Conservation (phyloP, 2,888 invertebrate genomes). For the Callyntrura guangdongensis region DNA sequence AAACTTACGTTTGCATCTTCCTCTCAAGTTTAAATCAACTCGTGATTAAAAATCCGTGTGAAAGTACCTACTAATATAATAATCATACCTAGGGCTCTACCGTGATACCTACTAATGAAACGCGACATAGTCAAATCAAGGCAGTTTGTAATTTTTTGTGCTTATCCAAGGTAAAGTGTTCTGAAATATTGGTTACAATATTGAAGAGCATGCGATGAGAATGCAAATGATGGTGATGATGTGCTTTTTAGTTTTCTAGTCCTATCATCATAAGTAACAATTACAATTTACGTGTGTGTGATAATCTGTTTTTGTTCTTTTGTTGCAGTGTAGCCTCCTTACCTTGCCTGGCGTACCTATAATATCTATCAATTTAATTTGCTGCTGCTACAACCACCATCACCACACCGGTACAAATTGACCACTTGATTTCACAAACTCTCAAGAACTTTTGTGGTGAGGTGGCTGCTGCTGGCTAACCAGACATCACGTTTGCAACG, state of each 20-base stretch:
- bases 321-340: not conserved
- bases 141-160: not conserved
- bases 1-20: not conserved
- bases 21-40: not conserved
- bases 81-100: too few relatives aligned
- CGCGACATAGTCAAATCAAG: not conserved
- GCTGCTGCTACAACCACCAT: not conserved
- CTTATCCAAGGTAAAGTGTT: constrained; percentile 18
- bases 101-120: not conserved
- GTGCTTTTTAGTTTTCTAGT: constrained; percentile 3
- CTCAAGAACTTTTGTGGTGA: constrained; percentile 63
- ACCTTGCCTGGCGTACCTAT: not conserved
- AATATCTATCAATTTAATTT: not conserved
- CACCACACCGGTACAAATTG: constrained; percentile 22
- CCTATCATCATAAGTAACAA: not conserved
- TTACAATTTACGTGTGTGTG: not conserved
- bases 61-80: not conserved
- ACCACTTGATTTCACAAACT: constrained; percentile 43
- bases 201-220: constrained; percentile 10
- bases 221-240: constrained; percentile 36
- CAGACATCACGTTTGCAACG: not conserved
- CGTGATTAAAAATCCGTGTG: not conserved
- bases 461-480: not conserved
- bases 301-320: not conserved
- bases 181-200: constrained; percentile 21